Evolutionary conservation across 1,140 invertebrate species (phyloP), one percentile per base, ranked within the genome.

Genomic region (Pissodes strobi): DNA sequence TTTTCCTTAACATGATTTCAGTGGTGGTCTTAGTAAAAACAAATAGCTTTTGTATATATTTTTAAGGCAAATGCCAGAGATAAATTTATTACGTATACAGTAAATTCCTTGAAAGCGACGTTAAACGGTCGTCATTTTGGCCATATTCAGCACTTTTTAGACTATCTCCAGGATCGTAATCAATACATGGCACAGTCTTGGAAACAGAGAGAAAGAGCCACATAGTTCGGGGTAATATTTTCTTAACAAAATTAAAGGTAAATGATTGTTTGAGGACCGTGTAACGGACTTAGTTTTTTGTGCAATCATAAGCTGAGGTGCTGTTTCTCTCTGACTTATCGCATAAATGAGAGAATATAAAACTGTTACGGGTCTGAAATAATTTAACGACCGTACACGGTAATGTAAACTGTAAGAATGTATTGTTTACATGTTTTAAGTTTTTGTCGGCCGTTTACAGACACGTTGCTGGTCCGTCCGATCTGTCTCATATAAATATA

Each of bases 401-500:
- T 55, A 69, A 62, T 66, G 55, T 69, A 67, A 69, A 61, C 68
- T 58, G 63, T 69, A 57, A 64, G 60, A 60, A 61, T 57, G 67
- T 60, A 69, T 69, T 73, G 72, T 73, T 73, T 73, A 73, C 68
- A 67, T 64, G 59, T 66, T 56, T 34, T 39, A 51, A 67, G 41
- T 72, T 72, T 73, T 72, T 73, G 64, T 70, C 61, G 70, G 71
- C 56, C 65, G 60, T 63, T 53, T 70, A 64, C 68, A 74, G 68
- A 73, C 68, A 69, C 69, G 52, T 64, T 67, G 52, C 46, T 45
- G 52, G 48, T 53, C 70, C 63, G 72, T 72, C 69, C 67, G 66
- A 68, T 59, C 37, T 55, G 60, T 63, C 60, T 55, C 55, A 67
- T 71, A 69, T 72, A 74, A 74, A 74, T 74, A 74, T 71, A 72